Evolutionary conservation across 2,113 vertebrate species (phyloP), one percentile per base, ranked within the genome.

Genomic region (Chloropsis cyanopogon): DNA sequence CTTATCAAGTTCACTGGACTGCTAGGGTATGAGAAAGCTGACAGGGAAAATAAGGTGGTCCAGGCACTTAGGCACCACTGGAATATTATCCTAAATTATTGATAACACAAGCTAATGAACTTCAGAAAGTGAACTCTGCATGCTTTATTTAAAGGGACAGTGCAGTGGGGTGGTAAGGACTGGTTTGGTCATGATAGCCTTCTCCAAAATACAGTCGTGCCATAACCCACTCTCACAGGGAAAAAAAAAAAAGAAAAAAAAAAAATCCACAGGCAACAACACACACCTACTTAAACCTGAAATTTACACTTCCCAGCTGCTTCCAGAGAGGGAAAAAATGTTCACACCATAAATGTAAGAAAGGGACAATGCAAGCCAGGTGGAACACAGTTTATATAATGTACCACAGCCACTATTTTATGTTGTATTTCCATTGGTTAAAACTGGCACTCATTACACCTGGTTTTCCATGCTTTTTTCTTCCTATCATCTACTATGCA

Each of bases 1-100:
- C 98, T 98, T 98, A 99, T 99, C 98, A 99, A 99, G 99, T 99
- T 99, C 98, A 98, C 98, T 97, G 98, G 98, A 98, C 98, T 98
- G 98, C 97, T 97, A 98, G 97, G 97, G 96, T 98, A 98, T 94
- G 97, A 98, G 98, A 97, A 98, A 98, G 97, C 97, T 97, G 96
- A 97, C 97, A 98, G 97, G 92, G 97, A 94, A 97, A 97, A 97
- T 86, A 96, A 98, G 97, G 97, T 96, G 97, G 97, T 97, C 97
- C 97, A 97, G 94, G 97, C 97, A 97, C 97, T 97, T 97, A 94
- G 97, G 96, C 97, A 97, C 96, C 96, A 97, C 97, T 94, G 57
- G 96, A 97, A 97, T 97, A 98, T 97, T 97, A 97, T 96, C 98
- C 97, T 98, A 98, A 97, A 98, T 98, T 98, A 99, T 98, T 98